A percentile compares a stretch with the other conserved stretches of the same genome.
These are phyloP conservation scores for Falco biarmicus DNA, from an alignment of 2,797 vertebrate species.

Conservation along the genomic window DNA sequence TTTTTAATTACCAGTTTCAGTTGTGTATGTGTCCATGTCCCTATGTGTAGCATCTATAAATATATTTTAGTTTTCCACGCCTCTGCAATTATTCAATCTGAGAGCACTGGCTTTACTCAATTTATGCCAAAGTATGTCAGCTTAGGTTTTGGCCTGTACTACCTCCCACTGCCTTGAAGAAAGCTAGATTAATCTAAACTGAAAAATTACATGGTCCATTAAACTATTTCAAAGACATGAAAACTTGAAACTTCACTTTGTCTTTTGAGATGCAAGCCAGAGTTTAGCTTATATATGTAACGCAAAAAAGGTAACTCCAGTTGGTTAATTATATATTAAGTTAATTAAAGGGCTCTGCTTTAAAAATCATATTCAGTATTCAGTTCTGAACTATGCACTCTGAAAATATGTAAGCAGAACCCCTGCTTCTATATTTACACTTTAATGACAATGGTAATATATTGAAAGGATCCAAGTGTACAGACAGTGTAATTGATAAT, in stretches of 20 bases:
- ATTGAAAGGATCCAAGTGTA: background rate
- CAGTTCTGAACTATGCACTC: background rate
- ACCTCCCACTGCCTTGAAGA: background rate
- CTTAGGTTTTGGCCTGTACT: background rate
- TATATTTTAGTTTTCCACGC: background rate
- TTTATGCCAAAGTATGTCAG: background rate
- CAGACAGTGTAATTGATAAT: background rate
- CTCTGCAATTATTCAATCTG: background rate
- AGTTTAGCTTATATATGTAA: background rate
- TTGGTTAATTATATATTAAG: background rate
- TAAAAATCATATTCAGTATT: background rate
- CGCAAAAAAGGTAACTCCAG: background rate
- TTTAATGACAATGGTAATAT: background rate
- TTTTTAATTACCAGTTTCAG: background rate
- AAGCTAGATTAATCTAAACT: background rate
- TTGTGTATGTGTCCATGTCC: background rate
- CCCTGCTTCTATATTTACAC: background rate
- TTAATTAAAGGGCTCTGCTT: background rate
- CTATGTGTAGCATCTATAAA: background rate
- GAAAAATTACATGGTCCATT: background rate
- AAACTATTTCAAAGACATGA: background rate
- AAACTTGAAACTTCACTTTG: background rate
- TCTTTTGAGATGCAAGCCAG: background rate
- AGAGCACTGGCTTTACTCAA: background rate
- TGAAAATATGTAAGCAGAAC: background rate